Evolutionary conservation across 2,888 invertebrate species (phyloP).

Genomic region (Coleophora flavipennella): DNA sequence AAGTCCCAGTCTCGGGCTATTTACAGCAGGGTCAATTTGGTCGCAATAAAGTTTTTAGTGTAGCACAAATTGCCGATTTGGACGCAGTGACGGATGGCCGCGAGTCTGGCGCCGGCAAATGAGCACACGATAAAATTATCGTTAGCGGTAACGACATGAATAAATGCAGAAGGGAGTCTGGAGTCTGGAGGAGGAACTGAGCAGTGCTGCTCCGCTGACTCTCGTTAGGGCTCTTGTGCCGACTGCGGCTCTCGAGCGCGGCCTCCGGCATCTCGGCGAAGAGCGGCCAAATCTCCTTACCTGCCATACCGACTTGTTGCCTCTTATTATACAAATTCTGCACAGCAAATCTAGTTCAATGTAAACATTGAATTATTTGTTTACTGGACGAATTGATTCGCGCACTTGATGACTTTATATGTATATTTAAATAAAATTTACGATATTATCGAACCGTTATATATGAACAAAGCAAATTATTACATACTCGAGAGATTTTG

Average conservation of each 20-base stretch:
- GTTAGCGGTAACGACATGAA: constrained; percentile 75
- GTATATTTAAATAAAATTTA: constrained; percentile 22
- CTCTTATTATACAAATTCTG: too few species aligned
- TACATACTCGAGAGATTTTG: constrained; percentile 41
- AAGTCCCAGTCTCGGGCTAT: constrained; percentile 38
- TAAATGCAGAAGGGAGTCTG: constrained; percentile 70
- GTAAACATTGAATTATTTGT: too few species aligned
- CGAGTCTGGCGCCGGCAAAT: constrained; percentile 69
- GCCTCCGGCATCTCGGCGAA: background rate
- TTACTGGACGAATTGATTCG: too few species aligned
- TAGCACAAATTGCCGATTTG: constrained; percentile 69
- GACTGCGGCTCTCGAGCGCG: constrained; percentile 25
- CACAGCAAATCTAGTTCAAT: too few species aligned
- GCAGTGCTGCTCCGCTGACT: constrained; percentile 30
- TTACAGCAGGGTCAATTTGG: constrained; percentile 65
- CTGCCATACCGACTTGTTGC: too few species aligned
- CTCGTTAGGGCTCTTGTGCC: constrained; percentile 63
- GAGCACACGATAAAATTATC: constrained; percentile 75
- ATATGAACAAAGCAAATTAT: constrained; percentile 48
- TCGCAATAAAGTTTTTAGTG: constrained; percentile 69
- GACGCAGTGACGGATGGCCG: constrained; percentile 65
- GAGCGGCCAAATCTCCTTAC: too few species aligned
- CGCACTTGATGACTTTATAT: too few species aligned
- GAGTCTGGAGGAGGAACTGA: constrained; percentile 34
- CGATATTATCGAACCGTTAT: constrained; percentile 41